A percentile compares a stretch with the other conserved stretches of the same genome.
These are phyloP conservation scores for Apocheima hispidaria DNA, from an alignment of 2,888 invertebrate genomes.

Conservation along the genomic window DNA sequence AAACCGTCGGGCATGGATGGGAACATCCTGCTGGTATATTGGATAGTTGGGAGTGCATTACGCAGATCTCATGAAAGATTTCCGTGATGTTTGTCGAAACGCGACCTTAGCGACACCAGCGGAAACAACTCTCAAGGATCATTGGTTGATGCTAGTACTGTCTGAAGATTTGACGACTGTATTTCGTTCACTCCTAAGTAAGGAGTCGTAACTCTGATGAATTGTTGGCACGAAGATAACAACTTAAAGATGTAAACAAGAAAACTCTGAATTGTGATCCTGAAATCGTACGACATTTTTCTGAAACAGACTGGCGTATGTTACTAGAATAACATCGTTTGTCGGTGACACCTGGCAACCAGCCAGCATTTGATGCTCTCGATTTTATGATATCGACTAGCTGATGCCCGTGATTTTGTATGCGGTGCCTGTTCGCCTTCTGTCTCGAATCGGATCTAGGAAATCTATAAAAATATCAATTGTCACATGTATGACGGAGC, in stretches of 20 bases:
- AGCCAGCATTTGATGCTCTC: slow-evolving; percentile 14
- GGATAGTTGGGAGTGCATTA: slow-evolving; percentile 9
- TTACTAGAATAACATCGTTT: slow-evolving; percentile 59
- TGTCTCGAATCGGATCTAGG: no score
- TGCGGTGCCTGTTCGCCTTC: no score
- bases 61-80: neutral
- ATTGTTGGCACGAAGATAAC: neutral
- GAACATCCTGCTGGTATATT: slow-evolving; percentile 5
- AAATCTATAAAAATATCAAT: no score
- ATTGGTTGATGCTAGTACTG: no score
- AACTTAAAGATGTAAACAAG: no score
- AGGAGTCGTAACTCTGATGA: neutral
- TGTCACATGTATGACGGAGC: no score
- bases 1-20: neutral
- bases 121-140: no score
- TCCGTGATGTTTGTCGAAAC: neutral
- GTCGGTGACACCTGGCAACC: slow-evolving; percentile 29
- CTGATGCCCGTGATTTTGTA: no score
- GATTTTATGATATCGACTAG: slow-evolving; percentile 18
- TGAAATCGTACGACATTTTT: slow-evolving; percentile 48
- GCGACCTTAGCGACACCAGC: neutral
- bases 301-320: slow-evolving; percentile 49
- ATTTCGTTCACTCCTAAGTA: no score
- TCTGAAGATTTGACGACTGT: no score
- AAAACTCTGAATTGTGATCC: slow-evolving; percentile 22